phyloP scores from a whole-genome alignment of 2,888 invertebrate genomes.

The Cylloceria caligata region DNA sequence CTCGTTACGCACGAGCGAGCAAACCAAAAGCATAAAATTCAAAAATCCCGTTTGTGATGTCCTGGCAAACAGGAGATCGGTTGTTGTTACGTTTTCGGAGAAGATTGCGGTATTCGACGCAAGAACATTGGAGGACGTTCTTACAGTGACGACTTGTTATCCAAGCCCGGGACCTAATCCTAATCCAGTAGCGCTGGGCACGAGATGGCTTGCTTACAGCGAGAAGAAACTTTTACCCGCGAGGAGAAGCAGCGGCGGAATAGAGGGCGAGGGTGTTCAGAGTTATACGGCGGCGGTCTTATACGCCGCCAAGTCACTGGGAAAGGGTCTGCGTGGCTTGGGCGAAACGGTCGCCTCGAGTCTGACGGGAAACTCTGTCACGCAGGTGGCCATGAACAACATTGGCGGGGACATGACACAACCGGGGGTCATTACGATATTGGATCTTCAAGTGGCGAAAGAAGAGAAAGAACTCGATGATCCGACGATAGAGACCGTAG shows the following conservation, averaged over 20 bases:
- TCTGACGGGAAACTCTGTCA: conserved; percentile 87
- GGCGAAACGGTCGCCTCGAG: conserved; percentile 97
- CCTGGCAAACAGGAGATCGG: conserved; percentile 94
- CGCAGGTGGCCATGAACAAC: conserved; percentile 75
- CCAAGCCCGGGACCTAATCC: conserved; percentile 92
- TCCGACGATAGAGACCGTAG: conserved; percentile 90
- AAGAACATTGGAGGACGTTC: conserved; percentile 93
- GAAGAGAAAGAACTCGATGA: conserved; percentile 87
- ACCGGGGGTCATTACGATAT: conserved; percentile 94
- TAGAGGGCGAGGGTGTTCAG: conserved; percentile 93
- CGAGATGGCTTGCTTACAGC: conserved; percentile 93
- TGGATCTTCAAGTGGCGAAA: conserved; percentile 92
- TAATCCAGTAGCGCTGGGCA: conserved; percentile 95
- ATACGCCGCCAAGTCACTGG: conserved; percentile 97
- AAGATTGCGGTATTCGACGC: conserved; percentile 97
- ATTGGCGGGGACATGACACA: conserved; percentile 88
- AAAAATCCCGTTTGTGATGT: conserved; percentile 96
- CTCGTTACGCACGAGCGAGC: conserved; percentile 92
- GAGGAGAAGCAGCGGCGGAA: conserved; percentile 93
- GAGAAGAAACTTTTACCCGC: conserved; percentile 93
- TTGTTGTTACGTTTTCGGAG: conserved; percentile 95
- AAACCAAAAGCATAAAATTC: conserved; percentile 96
- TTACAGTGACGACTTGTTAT: conserved; percentile 95
- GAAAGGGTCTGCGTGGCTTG: conserved; percentile 95
- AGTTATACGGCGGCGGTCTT: conserved; percentile 97